Base-by-base conservation (phyloP, 2,113 vertebrate genomes). In the Lutjanus erythropterus region DNA sequence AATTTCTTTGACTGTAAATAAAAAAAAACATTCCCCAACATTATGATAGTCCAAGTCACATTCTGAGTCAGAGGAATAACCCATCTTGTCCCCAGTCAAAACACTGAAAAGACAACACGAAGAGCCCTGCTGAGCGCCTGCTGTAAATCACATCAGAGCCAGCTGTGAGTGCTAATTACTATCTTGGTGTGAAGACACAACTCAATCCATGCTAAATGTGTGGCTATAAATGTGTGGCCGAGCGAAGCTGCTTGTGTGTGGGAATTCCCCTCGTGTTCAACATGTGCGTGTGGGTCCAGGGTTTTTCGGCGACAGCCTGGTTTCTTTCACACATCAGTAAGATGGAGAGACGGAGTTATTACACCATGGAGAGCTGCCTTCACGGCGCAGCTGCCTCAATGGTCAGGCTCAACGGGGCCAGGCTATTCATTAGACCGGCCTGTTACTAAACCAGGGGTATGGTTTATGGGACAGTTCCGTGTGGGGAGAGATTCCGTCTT, bases 261-360 rank as follows among this genome's bases (percentile, higher is more conserved):
- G 91, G 88, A 85, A 90, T 91, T 91, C 87, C 91, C 90, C 93
- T 80, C 56, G 4, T 90, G 89, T 92, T 88, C 61, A 89, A 90
- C 89, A 87, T 89, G 86, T 92, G 87, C 62, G 37, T 89, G 90
- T 88, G 88, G 89, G 77, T 90, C 70, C 66, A 58, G 78, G 81
- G 81, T 78, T 93, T 90, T 89, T 87, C 71, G 41, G 79, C 65
- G 15, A 72, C 70, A 53, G 85, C 77, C 84, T 84, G 90, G 81
- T 89, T 91, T 89, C 86, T 79, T 90, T 92, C 90, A 85, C 91
- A 91, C 91, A 92, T 93, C 88, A 94, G 83, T 94, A 49, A 85
- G 89, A 88, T 78, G 79, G 47, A 90, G 83, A 86, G 80, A 90
- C 81, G 80, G 84, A 90, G 87, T 93, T 92, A 92, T 93, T 93